Evolutionary conservation across 2,888 invertebrate genomes (phyloP).

Genomic region (Rhagonycha fulva): DNA sequence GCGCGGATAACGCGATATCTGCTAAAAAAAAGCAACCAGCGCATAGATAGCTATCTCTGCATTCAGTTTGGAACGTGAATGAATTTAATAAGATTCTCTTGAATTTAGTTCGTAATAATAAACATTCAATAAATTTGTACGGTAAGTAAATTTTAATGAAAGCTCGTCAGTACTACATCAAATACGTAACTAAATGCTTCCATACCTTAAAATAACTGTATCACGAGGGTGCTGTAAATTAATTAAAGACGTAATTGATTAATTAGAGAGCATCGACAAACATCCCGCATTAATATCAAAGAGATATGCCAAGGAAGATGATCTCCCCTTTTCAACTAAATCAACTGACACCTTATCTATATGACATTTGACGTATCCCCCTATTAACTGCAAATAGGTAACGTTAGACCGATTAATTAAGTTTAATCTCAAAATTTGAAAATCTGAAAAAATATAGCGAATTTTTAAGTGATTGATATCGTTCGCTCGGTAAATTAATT

Average conservation of each 20-base stretch:
- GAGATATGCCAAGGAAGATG: conserved; percentile 26
- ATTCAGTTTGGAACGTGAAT: too few species aligned
- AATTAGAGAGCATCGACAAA: conserved; percentile 43
- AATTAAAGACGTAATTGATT: conserved; percentile 44
- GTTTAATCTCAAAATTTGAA: neutral
- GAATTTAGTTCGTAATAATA: neutral
- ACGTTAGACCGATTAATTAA: neutral
- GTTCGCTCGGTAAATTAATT: too few species aligned
- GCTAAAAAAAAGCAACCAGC: too few species aligned
- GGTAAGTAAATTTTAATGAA: conserved; percentile 18
- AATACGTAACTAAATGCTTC: neutral
- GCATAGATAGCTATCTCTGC: too few species aligned
- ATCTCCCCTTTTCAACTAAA: neutral
- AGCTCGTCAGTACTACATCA: conserved; percentile 5
- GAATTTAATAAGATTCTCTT: neutral
- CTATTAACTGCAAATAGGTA: neutral
- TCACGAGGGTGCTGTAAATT: conserved; percentile 38
- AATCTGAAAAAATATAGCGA: neutral
- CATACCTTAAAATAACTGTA: conserved; percentile 18
- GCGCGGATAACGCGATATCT: too few species aligned
- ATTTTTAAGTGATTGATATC: neutral
- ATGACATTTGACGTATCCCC: neutral
- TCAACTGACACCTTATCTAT: neutral
- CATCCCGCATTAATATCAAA: conserved; percentile 37
- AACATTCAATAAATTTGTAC: conserved; percentile 14